Evolutionary conservation across 2,113 vertebrate species (phyloP).

Genomic region (Dendrocopos noguchii): DNA sequence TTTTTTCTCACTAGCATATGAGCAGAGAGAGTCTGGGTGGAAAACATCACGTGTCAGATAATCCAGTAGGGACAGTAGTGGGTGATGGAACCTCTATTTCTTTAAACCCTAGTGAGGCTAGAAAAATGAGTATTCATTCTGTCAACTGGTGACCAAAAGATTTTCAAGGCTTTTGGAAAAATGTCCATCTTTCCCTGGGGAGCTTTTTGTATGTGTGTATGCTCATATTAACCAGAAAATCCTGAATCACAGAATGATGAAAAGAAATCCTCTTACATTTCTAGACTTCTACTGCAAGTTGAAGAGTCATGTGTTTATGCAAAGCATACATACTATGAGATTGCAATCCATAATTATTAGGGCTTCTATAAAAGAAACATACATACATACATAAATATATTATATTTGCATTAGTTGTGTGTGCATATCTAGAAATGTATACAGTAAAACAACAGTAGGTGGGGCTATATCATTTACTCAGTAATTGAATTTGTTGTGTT

Average conservation of each 20-base stretch:
- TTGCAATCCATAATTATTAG: background rate
- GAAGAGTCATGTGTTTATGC: background rate
- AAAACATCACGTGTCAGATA: background rate
- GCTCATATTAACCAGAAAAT: background rate
- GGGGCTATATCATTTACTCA: slow-evolving; percentile 18
- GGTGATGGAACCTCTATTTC: background rate
- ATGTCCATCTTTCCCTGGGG: background rate
- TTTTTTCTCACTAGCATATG: background rate
- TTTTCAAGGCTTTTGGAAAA: background rate
- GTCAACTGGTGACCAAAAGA: background rate
- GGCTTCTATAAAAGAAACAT: background rate
- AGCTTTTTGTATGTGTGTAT: background rate
- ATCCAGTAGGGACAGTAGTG: fast-evolving
- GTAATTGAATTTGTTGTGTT: background rate
- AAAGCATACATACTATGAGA: background rate
- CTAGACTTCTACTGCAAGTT: background rate
- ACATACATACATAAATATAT: background rate
- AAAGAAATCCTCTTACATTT: background rate
- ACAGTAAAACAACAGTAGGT: slow-evolving; percentile 16
- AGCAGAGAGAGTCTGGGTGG: background rate
- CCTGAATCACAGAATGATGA: background rate
- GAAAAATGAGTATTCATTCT: background rate
- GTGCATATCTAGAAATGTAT: background rate
- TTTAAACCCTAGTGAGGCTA: background rate
- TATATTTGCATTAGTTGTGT: background rate